Evolutionary conservation across 2,888 invertebrate genomes (phyloP), one percentile per base, ranked within the genome.

Genomic region (Nasonia oneida): DNA sequence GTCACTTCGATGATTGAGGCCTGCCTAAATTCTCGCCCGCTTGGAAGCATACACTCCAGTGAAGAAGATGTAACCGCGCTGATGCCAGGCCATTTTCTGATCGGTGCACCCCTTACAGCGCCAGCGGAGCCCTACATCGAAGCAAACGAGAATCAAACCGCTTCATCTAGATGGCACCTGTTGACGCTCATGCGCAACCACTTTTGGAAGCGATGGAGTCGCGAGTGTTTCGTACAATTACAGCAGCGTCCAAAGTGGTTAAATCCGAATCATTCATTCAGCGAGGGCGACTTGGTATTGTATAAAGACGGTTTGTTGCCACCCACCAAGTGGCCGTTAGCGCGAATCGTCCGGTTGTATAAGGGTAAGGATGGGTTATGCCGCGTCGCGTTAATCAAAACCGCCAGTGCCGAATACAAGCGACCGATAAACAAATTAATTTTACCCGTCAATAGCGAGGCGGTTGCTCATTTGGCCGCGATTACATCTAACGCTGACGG

Each of bases 161-260:
- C 23, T 23, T 23, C 23, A 23, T 23, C 23, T 23, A 23, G 23
- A 29, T 74, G 50, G 74, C 1, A 50, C 18, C 8, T 29, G 12
- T 2, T 74, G 29, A 29, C 29, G 29, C 29, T 29, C 29, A 29
- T 29, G 29, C 29, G 29, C 29, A 29, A 29, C 29, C 74, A 74
- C 4, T 74, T 74, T 74, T 50, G 74, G 74, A 23, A 23, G 12
- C 37, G 50, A n/a, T 74, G 74, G 74, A 18, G 29, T 5, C 0
- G 10, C 5, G 33, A 73, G 42, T 74, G 0, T 78, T 14, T 76
- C 18, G 2, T 0, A 6, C 15, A 76, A 29, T 1, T 53, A 6
- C 53, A 76, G 23, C 29, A 76, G 53, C 12, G 53, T 4, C 12
- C 53, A 3, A 76, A 76, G 53, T 76, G 75, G 75, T 15, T 76